phyloP scores from a whole-genome alignment of 2,113 vertebrate genomes.

The Suncus etruscus region DNA sequence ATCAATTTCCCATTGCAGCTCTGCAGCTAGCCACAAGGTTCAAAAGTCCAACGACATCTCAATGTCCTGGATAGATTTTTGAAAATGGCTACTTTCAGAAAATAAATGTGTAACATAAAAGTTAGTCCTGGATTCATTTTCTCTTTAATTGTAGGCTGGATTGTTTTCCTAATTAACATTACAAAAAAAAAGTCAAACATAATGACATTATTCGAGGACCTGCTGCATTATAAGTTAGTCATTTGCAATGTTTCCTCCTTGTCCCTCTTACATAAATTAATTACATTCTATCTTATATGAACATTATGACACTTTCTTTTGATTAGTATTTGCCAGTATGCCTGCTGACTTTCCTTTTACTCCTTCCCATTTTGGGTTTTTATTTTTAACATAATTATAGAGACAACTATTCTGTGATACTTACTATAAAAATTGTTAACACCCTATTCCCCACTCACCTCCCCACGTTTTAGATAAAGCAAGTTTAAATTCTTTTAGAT shows the following conservation, averaged over 20 bases:
- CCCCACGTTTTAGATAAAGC: not conserved
- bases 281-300: slow-evolving; percentile 1
- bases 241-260: not conserved
- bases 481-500: slow-evolving; percentile 37
- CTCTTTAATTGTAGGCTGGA: not conserved
- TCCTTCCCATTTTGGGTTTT: not conserved
- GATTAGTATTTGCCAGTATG: not conserved
- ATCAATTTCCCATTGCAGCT: not conserved
- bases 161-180: not conserved
- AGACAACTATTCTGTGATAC: not conserved
- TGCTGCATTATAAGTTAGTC: not conserved
- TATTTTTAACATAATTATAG: slow-evolving; percentile 5
- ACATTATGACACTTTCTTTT: not conserved
- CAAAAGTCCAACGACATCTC: not conserved
- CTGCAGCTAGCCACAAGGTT: not conserved
- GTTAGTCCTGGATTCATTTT: not conserved
- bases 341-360: not conserved
- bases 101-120: not conserved
- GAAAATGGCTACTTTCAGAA: not conserved
- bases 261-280: slow-evolving; percentile 1
- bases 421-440: slow-evolving; percentile 40
- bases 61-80: not conserved
- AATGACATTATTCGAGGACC: not conserved
- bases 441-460: not conserved
- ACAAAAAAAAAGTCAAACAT: not conserved